A percentile compares a stretch with the other conserved stretches of the same genome.
These are phyloP conservation scores for Ptyas mucosa DNA, from an alignment of 2,113 vertebrate genomes.

Conservation along the genomic window DNA sequence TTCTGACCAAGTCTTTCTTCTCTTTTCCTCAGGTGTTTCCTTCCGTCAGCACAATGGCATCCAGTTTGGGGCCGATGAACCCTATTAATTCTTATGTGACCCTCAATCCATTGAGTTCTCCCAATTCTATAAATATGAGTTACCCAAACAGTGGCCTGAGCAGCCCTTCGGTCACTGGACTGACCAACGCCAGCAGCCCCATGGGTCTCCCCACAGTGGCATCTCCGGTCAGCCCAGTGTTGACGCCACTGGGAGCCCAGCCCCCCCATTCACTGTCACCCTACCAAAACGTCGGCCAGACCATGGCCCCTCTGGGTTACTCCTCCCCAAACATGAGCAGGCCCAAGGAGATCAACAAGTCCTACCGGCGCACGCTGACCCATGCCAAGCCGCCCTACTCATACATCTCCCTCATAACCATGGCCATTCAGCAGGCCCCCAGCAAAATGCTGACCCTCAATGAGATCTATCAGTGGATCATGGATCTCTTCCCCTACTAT, in stretches of 20 bases:
- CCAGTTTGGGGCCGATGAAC: conserved; percentile 74
- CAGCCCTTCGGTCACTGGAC: conserved; percentile 65
- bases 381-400: conserved; percentile 89
- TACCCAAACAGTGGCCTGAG: conserved; percentile 71
- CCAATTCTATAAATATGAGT: conserved; percentile 75
- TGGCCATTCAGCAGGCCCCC: conserved; percentile 89
- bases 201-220: conserved; percentile 70
- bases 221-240: conserved; percentile 71
- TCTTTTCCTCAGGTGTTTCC: conserved; percentile 77
- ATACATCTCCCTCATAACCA: conserved; percentile 93
- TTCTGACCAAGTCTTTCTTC: background rate
- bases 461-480: conserved; percentile 95
- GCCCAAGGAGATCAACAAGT: conserved; percentile 79
- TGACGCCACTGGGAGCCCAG: conserved; percentile 71
- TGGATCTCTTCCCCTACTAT: conserved; percentile 92
- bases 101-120: conserved; percentile 76
- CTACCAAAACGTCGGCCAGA: conserved; percentile 76
- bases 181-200: conserved; percentile 69
- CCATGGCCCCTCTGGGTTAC: conserved; percentile 70
- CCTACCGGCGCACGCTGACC: conserved; percentile 83
- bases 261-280: conserved; percentile 71
- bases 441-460: conserved; percentile 91
- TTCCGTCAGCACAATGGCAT: conserved; percentile 76
- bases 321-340: conserved; percentile 68
- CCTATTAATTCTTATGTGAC: conserved; percentile 89